Base-by-base conservation (phyloP, 2,888 invertebrate species). In the Drosophila leonis region DNA sequence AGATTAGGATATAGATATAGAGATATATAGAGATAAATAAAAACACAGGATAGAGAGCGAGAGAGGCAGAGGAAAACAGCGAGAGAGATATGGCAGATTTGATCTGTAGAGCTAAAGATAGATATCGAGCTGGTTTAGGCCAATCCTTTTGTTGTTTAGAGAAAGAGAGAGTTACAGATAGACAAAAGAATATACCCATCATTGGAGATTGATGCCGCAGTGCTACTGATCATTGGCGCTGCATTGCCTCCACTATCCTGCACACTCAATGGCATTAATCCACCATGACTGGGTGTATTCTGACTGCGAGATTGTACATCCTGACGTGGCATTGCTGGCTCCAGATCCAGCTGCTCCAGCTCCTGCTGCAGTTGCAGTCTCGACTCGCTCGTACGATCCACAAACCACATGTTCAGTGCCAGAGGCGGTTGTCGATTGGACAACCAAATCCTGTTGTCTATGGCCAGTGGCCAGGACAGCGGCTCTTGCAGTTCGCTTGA, bases 151-250 rank as follows among this genome's bases (percentile, higher is more conserved):
- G 20, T 20, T 42, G 42, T 20, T 42, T 20, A 20, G 24, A 20
- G 20, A 20, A 13, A 20, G 24, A 20, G 20, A 20, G 24, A 13
- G 24, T 13, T 44, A 24, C 12, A 24, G 24, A 24, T 24, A 15
- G 27, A 46, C 15, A 46, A 27, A 15, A 9, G 9, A 8, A n/a
- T 27, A 48, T 75, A 75, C 75, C 71, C 62, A 42, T 70, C 62
- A 29, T 39, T 65, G 31, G 56, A 56, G 33, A 56, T n/a, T 27
- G 41, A 31, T 29, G 31, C 13, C 18, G 55, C 8, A 46, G 48
- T 29, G 10, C 27, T 33, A 18, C 6, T 54, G 18, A 6, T 35
- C 24, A 57, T 20, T 27, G 48, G 41, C 4, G 27, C 24, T 33
- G 29, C 24, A 62, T 57, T 55, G 12, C 44, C 15, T 12, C 59